These are phyloP conservation scores for Drosophila pseudotalamancana DNA, from an alignment of 2,888 invertebrate species.

Conservation along the genomic window DNA sequence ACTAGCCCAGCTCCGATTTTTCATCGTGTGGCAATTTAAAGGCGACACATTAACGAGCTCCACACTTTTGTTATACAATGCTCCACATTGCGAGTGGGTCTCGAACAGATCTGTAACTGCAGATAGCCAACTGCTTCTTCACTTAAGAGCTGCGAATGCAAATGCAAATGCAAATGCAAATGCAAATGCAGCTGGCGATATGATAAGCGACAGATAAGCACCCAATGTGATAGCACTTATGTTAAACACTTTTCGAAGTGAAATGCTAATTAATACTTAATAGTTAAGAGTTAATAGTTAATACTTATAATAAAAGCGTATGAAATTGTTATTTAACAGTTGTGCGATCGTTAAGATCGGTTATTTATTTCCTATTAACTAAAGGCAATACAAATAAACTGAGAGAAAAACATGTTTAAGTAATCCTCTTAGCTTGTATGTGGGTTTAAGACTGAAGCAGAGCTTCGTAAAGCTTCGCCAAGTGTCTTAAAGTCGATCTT, in stretches of 20 bases:
- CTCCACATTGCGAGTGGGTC: conserved; percentile 16
- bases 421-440: background rate
- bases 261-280: conserved; percentile 23
- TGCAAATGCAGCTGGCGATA: background rate
- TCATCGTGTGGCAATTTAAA: conserved; percentile 69
- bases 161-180: background rate
- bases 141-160: conserved; percentile 4
- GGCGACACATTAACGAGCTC: conserved; percentile 74
- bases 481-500: background rate
- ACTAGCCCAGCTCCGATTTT: conserved; percentile 68
- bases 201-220: conserved; percentile 16
- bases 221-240: background rate
- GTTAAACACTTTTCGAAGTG: conserved; percentile 10
- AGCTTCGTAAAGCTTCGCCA: background rate
- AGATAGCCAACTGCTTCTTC: conserved; percentile 31
- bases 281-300: conserved; percentile 19
- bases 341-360: conserved; percentile 1
- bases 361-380: conserved; percentile 3
- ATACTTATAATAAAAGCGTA: conserved; percentile 14
- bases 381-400: background rate
- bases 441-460: background rate
- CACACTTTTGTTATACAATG: conserved; percentile 53
- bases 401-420: conserved; percentile 3
- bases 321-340: conserved; percentile 14
- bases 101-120: background rate